A percentile compares a stretch with the other conserved stretches of the same genome.
Conservation (phyloP, 2,113 vertebrate genomes). For the Cercocebus atys region DNA sequence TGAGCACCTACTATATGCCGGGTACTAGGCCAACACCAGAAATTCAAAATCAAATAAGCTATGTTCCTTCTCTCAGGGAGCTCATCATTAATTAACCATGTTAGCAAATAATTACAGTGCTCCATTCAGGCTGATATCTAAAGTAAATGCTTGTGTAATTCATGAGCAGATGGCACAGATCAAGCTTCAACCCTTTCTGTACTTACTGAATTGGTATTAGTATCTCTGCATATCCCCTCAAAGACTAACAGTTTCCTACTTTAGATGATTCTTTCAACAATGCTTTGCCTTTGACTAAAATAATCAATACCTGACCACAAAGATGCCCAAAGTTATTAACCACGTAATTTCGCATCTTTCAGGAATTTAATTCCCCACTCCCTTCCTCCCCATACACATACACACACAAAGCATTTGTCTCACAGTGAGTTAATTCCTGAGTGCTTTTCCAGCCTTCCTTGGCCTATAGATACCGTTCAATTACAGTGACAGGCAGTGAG, state of each 20-base stretch:
- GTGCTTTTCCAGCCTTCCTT: background rate
- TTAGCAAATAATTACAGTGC: background rate
- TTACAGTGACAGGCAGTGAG: background rate
- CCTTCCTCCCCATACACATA: too few relatives aligned
- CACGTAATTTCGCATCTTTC: background rate
- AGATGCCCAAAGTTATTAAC: background rate
- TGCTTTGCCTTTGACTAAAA: constrained; percentile 9
- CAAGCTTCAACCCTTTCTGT: background rate
- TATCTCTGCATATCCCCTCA: background rate
- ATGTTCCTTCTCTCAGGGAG: background rate
- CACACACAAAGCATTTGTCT: background rate
- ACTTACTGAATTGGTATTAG: background rate
- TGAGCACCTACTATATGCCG: background rate
- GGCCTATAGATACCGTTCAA: background rate
- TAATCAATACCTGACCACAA: background rate
- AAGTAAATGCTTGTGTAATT: background rate
- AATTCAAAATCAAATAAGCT: background rate
- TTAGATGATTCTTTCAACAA: background rate
- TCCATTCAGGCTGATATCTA: background rate
- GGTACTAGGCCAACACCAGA: background rate
- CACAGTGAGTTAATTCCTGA: background rate
- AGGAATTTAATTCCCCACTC: background rate
- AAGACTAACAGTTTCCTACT: constrained; percentile 2
- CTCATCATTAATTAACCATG: background rate
- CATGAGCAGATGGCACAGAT: background rate